Conservation (phyloP, 2,888 invertebrate genomes). For the Apodemia duryi region DNA sequence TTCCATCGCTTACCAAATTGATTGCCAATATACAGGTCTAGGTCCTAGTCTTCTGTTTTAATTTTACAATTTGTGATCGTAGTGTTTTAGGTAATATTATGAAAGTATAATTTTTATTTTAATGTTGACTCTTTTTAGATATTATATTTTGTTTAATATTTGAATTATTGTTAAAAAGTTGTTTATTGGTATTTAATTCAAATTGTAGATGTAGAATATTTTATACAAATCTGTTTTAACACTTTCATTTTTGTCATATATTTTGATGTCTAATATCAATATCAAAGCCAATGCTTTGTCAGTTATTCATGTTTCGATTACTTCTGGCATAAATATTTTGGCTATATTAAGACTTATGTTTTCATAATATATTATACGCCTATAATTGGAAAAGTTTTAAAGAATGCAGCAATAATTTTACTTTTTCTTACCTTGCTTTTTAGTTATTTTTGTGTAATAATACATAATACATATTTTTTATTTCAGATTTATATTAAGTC, state of each 20-base stretch:
- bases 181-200: not conserved
- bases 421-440: not conserved
- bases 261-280: too few relatives aligned
- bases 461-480: too few relatives aligned
- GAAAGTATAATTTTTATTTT: not conserved
- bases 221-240: too few relatives aligned
- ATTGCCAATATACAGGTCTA: not conserved
- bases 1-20: not conserved
- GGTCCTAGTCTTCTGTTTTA: not conserved
- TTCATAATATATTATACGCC: not conserved
- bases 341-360: not conserved
- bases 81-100: not conserved
- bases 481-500: not conserved
- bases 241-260: too few relatives aligned
- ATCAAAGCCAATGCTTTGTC: too few relatives aligned
- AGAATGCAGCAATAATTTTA: not conserved
- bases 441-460: not conserved
- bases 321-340: not conserved
- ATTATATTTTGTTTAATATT: not conserved
- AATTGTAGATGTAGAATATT: too few relatives aligned
- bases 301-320: not conserved
- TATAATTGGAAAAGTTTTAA: not conserved
- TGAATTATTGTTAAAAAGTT: not conserved
- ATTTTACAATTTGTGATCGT: not conserved
- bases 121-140: constrained; percentile 10